Evolutionary conservation across 2,888 invertebrate genomes (phyloP), one percentile per base, ranked within the genome.

Genomic region (Anthoptus insignis): DNA sequence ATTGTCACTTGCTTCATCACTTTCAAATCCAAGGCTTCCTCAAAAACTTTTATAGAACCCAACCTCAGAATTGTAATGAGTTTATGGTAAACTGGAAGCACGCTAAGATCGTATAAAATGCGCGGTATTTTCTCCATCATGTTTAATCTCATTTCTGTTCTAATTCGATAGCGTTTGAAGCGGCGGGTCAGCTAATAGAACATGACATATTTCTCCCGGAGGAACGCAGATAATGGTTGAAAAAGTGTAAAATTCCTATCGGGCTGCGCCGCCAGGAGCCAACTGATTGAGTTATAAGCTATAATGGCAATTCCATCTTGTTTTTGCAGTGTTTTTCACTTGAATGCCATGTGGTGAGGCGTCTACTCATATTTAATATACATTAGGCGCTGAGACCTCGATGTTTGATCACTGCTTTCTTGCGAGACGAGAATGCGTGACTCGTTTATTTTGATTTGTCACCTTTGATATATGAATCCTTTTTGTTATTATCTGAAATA

Each of bases 231-330:
- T 84, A 86, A 86, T 87, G 83, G 83, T 79, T 86, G 83, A 88
- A 90, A 89, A 91, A 90, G 85, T 89, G 84, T 86, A 85, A 88
- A 89, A 91, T 92, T 88, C 89, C 89, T 83, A 83, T 82, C 85
- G 80, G 75, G 81, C 80, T 77, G 71, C 77, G 72, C 81, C 81
- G 77, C 76, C 77, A 76, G 77, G 81, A 78, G 78, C 67, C 78
- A 70, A 78, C 83, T 91, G 91, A 91, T 92, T 91, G 91, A 91
- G 91, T 92, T 91, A 92, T 92, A 90, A 91, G 87, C 87, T 88
- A 89, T 89, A 90, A 91, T 89, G 87, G 88, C 88, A 80, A 86
- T 83, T 86, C 85, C 86, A 87, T 86, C 85, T 82, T 80, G 89
- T 91, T 91, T 90, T 91, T 91, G 88, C 85, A 78, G 76, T 80